These are phyloP conservation scores for Astyanax mexicanus DNA, from an alignment of 2,797 vertebrate genomes.

Conservation along the genomic window DNA sequence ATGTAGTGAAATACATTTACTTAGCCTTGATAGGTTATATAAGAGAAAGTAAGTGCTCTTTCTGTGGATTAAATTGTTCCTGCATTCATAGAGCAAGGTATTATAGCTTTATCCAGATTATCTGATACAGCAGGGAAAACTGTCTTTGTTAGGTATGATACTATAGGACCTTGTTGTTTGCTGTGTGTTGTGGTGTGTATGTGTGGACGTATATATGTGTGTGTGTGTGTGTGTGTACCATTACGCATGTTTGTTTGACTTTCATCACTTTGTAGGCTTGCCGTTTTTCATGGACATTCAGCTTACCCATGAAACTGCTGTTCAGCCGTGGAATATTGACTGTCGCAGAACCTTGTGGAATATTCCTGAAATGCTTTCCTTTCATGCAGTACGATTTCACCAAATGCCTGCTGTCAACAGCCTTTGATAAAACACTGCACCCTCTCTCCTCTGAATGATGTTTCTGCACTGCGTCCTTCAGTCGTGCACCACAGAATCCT, in stretches of 20 bases:
- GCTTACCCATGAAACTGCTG: constrained; percentile 48
- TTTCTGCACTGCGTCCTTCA: constrained; percentile 15
- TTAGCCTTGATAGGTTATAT: neutral
- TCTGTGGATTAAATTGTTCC: constrained; percentile 29
- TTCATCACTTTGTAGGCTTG: constrained; percentile 27
- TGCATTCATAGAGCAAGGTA: constrained; percentile 14
- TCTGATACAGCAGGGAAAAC: constrained; percentile 19
- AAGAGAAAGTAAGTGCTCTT: neutral
- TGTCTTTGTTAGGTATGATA: constrained; percentile 36
- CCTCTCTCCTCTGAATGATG: constrained; percentile 22
- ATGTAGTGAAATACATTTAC: neutral
- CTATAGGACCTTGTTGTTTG: constrained; percentile 8
- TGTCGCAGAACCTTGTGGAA: constrained; percentile 35
- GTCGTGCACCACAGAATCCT: constrained; percentile 22
- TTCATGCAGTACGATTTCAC: constrained; percentile 30
- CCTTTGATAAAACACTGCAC: constrained; percentile 48
- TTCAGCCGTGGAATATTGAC: constrained; percentile 42
- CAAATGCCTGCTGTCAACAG: constrained; percentile 42
- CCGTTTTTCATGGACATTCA: constrained; percentile 3
- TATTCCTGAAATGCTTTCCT: constrained; percentile 39
- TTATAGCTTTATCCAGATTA: constrained; percentile 47
- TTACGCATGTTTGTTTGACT: constrained; percentile 11
- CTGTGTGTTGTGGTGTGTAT: neutral
- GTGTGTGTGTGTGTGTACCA: constrained; percentile 18
- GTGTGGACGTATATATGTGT: constrained; percentile 15